Base-by-base conservation (phyloP, 1,140 invertebrate species). In the Drosophila kikkawai region DNA sequence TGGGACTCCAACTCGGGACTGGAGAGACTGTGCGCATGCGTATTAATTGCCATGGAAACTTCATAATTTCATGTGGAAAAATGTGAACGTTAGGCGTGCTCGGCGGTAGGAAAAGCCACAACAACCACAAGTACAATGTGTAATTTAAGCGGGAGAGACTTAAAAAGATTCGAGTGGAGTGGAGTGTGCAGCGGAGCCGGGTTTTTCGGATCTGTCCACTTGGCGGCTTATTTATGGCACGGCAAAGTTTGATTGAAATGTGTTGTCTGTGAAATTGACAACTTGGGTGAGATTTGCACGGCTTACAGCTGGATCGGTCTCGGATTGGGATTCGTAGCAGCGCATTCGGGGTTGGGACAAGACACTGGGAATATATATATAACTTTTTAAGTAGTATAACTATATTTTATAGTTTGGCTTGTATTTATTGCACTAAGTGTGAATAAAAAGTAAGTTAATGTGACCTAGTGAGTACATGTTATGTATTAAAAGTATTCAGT, bases 61-160 rank as follows among this genome's bases (percentile, higher is more conserved):
- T 91, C 86, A 91, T 90, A 90, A 90, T 91, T 91, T 91, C 79
- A 76, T 81, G 81, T 90, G 85, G 81, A 91, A 90, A 90, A 90
- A 91, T 85, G 85, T 85, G 86, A 88, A 85, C 80, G 83, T 83
- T 83, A 79, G 70, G 75, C 79, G 75, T 76, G 79, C 70, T 77
- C 61, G 65, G 32, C 19, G 60, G 48, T 58, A 60, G 68, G 55
- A 68, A 55, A 56, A 45, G 26, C 36, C 66, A 42, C 59, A 66
- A 41, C 67, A 58, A 45, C 60, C 61, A 65, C 71, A 67, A 80
- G 66, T 60, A 58, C 39, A 66, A 63, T 60, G 64, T 84, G 82
- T 84, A 85, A 84, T 81, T 85, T 80, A 85, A 84, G 60, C 77
- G 67, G 42, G 75, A 61, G 71, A 64, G 74, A 69, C 61, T 74